Conservation (phyloP, 2,888 invertebrate species). For the Habrosyne pyritoides region DNA sequence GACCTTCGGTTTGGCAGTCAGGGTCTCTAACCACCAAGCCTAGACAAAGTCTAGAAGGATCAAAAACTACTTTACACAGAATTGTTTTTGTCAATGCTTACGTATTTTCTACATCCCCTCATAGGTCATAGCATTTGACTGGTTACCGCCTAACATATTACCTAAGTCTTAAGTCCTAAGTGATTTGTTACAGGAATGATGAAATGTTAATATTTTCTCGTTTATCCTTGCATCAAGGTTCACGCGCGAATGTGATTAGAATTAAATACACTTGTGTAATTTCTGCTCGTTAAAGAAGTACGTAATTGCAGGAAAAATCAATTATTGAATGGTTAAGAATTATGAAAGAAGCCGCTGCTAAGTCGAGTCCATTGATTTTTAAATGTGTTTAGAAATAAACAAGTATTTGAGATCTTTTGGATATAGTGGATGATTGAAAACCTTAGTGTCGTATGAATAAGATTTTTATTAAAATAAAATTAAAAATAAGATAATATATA, state of each 20-base stretch:
- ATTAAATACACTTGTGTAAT: slow-evolving; percentile 8
- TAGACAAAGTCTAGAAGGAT: too few species aligned
- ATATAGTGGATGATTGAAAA: too few species aligned
- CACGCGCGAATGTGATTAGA: slow-evolving; percentile 17
- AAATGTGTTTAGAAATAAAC: too few species aligned
- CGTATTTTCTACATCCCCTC: neutral
- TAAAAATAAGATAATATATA: too few species aligned
- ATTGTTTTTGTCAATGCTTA: too few species aligned
- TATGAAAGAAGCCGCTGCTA: slow-evolving; percentile 13
- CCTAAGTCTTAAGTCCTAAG: neutral
- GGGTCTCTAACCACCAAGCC: too few species aligned
- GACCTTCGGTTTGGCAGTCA: too few species aligned
- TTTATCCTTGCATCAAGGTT: slow-evolving; percentile 14
- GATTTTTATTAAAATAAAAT: too few species aligned
- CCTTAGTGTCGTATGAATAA: too few species aligned
- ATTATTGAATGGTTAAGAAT: slow-evolving; percentile 12
- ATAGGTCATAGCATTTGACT: neutral
- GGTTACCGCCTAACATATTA: neutral
- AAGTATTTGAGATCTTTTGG: too few species aligned
- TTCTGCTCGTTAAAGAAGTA: neutral
- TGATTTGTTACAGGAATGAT: slow-evolving; percentile 14
- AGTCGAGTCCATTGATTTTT: neutral
- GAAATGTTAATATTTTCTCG: slow-evolving; percentile 24
- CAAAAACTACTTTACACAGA: too few species aligned
- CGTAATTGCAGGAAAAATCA: slow-evolving; percentile 17